A percentile compares a stretch with the other conserved stretches of the same genome.
These are phyloP conservation scores for Falco berigora DNA, from an alignment of 2,797 vertebrate genomes.

Conservation along the genomic window DNA sequence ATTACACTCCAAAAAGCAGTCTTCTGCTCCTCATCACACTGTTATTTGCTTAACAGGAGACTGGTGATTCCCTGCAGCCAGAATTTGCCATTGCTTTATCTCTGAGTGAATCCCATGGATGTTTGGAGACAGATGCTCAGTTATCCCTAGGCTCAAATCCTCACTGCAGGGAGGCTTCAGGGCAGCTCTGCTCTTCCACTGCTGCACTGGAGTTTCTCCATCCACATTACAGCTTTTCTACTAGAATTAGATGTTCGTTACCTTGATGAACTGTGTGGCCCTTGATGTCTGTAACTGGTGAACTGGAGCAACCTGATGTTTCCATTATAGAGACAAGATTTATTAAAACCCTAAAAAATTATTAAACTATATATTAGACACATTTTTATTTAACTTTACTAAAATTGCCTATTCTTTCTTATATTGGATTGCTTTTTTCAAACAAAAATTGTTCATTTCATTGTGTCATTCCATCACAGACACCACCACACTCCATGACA, in stretches of 20 bases:
- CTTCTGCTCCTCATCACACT: background rate
- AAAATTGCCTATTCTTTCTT: background rate
- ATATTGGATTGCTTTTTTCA: background rate
- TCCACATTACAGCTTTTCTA: background rate
- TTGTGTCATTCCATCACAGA: background rate
- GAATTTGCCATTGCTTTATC: background rate
- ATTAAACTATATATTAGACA: background rate
- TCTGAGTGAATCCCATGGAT: background rate
- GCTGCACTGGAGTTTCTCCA: background rate
- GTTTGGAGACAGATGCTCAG: background rate
- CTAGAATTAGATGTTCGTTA: background rate
- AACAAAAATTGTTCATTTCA: background rate
- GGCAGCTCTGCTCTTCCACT: background rate
- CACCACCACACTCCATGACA: fast-evolving
- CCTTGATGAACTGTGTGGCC: background rate
- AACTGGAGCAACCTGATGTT: background rate
- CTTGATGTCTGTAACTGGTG: background rate
- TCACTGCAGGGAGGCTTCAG: background rate
- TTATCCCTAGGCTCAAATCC: background rate
- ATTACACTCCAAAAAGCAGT: background rate
- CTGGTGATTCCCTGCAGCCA: background rate
- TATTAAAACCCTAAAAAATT: background rate
- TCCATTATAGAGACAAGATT: background rate
- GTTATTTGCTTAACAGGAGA: background rate
- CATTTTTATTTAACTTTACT: background rate